Evolutionary conservation across 2,888 invertebrate species (phyloP).

Genomic region (Digitonthophagus gazella): DNA sequence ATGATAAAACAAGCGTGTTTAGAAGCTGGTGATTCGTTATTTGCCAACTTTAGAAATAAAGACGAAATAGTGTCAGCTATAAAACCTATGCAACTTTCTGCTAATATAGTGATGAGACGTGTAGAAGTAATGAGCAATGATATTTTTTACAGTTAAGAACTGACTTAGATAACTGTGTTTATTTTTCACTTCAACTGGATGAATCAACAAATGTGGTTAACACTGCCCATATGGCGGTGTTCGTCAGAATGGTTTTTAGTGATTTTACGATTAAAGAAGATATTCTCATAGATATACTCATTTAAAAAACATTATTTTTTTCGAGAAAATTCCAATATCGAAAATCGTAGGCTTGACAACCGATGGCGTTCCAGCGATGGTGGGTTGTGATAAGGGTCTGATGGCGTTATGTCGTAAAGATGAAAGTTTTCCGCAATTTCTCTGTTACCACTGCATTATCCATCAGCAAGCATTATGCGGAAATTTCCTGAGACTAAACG

Average conservation of each 20-base stretch:
- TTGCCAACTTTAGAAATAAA: constrained; percentile 35
- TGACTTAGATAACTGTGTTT: constrained; percentile 20
- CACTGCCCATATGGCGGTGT: constrained; percentile 27
- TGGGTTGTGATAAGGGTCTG: constrained; percentile 17
- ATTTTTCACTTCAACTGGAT: constrained; percentile 21
- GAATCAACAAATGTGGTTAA: constrained; percentile 17
- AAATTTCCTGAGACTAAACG: constrained; percentile 20
- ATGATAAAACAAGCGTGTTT: constrained; percentile 28
- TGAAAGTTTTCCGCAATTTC: constrained; percentile 23
- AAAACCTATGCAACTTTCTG: constrained; percentile 9
- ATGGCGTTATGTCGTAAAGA: constrained; percentile 22
- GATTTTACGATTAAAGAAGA: constrained; percentile 31
- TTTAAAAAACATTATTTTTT: constrained; percentile 30
- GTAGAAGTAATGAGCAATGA: constrained; percentile 6
- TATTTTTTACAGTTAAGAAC: too few relatives aligned
- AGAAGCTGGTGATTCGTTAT: constrained; percentile 24
- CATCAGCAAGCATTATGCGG: constrained; percentile 24
- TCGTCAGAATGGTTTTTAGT: constrained; percentile 32
- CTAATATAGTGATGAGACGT: constrained; percentile 3
- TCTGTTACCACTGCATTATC: constrained; percentile 28
- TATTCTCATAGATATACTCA: constrained; percentile 29
- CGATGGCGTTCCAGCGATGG: constrained; percentile 19
- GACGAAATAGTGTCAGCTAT: constrained; percentile 28
- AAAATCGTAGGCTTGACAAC: constrained; percentile 31
- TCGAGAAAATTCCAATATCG: constrained; percentile 26